These are phyloP conservation scores for Brachypteracias leptosomus DNA, from an alignment of 2,113 vertebrate species.

Conservation along the genomic window DNA sequence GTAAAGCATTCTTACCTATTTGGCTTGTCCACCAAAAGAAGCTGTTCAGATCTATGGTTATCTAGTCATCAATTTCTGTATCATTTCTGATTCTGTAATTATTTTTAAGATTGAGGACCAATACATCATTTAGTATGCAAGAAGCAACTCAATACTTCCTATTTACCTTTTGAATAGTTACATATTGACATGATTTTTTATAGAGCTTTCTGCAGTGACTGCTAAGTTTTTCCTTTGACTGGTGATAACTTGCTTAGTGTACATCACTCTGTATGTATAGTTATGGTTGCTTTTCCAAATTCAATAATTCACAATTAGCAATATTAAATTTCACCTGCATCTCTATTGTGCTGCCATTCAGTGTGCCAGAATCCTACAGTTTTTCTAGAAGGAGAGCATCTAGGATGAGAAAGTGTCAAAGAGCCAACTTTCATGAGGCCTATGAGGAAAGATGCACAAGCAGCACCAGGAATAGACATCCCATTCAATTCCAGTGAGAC, in stretches of 20 bases:
- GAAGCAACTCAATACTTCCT: not conserved
- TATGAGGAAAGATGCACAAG: not conserved
- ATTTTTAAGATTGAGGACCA: not conserved
- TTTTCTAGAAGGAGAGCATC: not conserved
- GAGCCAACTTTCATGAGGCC: not conserved
- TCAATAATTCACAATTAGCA: not conserved
- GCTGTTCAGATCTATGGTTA: not conserved
- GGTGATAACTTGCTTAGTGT: not conserved
- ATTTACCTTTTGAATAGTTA: not conserved
- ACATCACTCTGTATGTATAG: not conserved
- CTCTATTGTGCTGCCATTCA: not conserved
- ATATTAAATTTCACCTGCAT: not conserved
- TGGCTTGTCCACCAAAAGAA: not conserved
- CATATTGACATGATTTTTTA: not conserved
- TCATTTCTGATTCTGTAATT: not conserved
- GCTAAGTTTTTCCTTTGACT: not conserved
- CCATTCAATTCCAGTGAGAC: not conserved
- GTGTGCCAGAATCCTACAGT: not conserved
- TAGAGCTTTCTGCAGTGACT: not conserved
- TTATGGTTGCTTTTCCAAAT: not conserved
- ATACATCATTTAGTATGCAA: not conserved
- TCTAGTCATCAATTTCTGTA: not conserved
- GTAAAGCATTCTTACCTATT: not conserved
- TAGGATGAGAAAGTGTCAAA: not conserved
- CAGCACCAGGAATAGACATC: not conserved